Evolutionary conservation across 64 coral and sea anemone genomes (phyloP).

Genomic region (Dendrophyllia cribrosa): DNA sequence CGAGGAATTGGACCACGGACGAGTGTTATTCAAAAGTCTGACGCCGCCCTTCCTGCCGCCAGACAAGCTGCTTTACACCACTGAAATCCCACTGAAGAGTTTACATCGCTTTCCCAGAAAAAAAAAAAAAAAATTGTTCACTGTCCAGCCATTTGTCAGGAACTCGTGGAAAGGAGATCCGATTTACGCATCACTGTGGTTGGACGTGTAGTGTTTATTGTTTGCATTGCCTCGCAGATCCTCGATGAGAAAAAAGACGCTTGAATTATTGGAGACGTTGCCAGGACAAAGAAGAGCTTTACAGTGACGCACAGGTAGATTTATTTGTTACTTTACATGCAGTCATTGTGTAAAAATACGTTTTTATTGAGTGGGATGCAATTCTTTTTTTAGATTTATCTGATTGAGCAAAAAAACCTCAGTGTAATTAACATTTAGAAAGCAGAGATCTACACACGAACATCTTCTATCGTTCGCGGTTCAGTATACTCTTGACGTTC

Average conservation of each 20-base stretch:
- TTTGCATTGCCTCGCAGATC: neutral
- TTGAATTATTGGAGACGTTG: conserved; percentile 7
- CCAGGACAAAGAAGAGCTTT: neutral
- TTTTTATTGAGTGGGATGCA: too few species aligned
- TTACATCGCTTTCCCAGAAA: neutral
- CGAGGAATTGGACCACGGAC: neutral
- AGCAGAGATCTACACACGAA: too few species aligned
- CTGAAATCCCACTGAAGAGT: neutral
- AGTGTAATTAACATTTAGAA: too few species aligned
- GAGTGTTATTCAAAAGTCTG: conserved; percentile 37
- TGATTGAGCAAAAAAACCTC: too few species aligned
- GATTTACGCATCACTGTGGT: conserved; percentile 27
- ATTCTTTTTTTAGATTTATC: too few species aligned
- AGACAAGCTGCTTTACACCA: neutral
- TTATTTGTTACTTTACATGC: too few species aligned
- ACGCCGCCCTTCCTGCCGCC: conserved; percentile 21
- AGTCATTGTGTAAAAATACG: too few species aligned
- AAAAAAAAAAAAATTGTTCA: neutral
- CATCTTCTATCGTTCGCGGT: too few species aligned
- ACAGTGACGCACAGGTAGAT: neutral
- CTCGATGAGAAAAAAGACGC: neutral
- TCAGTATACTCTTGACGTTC: too few species aligned
- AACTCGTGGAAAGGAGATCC: neutral
- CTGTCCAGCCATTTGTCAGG: conserved; percentile 43
- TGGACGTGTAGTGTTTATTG: neutral